Evolutionary conservation across 2,797 vertebrate genomes (phyloP).

Genomic region (Acipenser transmontanus): DNA sequence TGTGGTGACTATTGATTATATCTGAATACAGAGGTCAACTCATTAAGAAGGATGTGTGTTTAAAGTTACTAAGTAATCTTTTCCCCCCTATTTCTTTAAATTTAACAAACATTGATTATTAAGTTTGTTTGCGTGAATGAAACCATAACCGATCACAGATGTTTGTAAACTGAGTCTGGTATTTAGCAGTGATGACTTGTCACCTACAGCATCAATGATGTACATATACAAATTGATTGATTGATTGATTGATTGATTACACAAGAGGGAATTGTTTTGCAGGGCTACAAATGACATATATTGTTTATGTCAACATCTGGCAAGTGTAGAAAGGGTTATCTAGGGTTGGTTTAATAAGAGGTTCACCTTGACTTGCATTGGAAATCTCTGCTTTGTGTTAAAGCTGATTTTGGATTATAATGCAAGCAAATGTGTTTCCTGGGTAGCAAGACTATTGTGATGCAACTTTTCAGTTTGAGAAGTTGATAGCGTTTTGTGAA

Average conservation of each 20-base stretch:
- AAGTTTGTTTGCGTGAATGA: slow-evolving; percentile 18
- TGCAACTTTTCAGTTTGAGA: not conserved
- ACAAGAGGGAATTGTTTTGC: slow-evolving; percentile 12
- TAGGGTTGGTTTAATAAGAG: not conserved
- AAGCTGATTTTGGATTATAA: not conserved
- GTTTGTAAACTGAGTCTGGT: slow-evolving; percentile 47
- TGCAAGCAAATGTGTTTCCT: too few species aligned
- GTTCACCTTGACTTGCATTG: not conserved
- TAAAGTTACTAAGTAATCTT: too few species aligned
- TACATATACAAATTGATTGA: not conserved
- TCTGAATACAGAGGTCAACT: too few species aligned
- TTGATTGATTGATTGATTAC: too few species aligned
- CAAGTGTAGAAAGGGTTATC: not conserved
- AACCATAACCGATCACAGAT: slow-evolving; percentile 35
- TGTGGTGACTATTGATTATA: too few species aligned
- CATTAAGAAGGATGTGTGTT: too few species aligned
- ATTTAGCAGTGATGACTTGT: slow-evolving; percentile 26
- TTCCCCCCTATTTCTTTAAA: not conserved
- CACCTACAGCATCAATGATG: slow-evolving; percentile 47
- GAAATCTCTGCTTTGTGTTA: not conserved
- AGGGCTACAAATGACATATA: not conserved
- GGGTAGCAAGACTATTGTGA: not conserved
- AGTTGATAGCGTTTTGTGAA: not conserved
- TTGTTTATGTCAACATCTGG: not conserved
- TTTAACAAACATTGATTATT: not conserved